These are phyloP conservation scores for Eilema caniola DNA, from an alignment of 2,888 invertebrate species.

Conservation along the genomic window DNA sequence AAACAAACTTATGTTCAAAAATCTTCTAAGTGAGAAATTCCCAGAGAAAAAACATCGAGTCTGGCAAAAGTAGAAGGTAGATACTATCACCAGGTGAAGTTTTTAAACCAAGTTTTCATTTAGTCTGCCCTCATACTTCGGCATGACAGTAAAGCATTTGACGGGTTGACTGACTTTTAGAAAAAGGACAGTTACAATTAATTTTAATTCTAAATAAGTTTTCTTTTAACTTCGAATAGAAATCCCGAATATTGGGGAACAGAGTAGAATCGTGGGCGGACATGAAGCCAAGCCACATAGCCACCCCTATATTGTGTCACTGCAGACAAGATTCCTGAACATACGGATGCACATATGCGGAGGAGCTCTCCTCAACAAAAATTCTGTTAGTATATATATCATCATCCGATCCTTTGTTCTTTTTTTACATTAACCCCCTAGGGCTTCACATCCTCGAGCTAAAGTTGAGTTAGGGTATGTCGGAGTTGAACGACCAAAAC, in stretches of 20 bases:
- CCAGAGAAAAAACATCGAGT: too few species aligned
- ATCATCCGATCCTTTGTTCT: background rate
- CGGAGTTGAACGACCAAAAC: background rate
- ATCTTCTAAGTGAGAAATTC: too few species aligned
- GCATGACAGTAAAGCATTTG: too few species aligned
- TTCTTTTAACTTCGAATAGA: slow-evolving; percentile 23
- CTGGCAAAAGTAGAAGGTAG: too few species aligned
- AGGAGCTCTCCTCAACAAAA: slow-evolving; percentile 75
- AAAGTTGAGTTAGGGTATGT: background rate
- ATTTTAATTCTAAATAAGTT: too few species aligned
- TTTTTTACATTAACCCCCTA: background rate
- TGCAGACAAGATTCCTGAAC: slow-evolving; percentile 76
- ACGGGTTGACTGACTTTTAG: too few species aligned
- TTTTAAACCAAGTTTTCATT: too few species aligned
- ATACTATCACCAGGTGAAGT: too few species aligned
- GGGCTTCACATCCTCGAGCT: background rate
- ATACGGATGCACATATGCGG: slow-evolving; percentile 75
- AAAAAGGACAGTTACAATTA: too few species aligned
- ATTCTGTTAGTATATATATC: slow-evolving; percentile 69
- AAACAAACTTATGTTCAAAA: too few species aligned
- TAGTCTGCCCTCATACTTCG: too few species aligned
- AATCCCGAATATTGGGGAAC: slow-evolving; percentile 25
- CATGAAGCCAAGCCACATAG: slow-evolving; percentile 73
- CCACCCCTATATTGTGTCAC: slow-evolving; percentile 80
- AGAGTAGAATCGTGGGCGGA: slow-evolving; percentile 74